A percentile compares a stretch with the other conserved stretches of the same genome.
Conservation (phyloP, 1,140 invertebrate genomes). For the Pogonognathellus flavescens region DNA sequence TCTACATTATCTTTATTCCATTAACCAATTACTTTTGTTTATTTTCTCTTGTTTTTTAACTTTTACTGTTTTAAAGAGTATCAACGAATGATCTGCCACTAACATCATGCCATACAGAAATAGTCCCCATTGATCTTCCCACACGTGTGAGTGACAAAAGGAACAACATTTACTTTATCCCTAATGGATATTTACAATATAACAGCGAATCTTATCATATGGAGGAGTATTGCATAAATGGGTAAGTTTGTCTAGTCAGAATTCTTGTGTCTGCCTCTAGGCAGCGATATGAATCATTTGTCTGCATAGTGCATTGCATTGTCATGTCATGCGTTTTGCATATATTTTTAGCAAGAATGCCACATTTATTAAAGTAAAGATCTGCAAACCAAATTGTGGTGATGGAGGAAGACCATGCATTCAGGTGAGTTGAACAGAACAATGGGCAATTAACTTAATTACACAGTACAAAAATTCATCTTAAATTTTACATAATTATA, state of each 20-base stretch:
- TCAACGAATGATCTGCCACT: background rate
- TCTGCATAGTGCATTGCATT: too few relatives aligned
- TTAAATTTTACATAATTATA: background rate
- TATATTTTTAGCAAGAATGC: background rate
- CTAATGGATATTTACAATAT: background rate
- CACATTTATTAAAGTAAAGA: background rate
- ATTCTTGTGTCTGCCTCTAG: background rate
- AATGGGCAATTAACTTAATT: background rate
- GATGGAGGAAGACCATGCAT: background rate
- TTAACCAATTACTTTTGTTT: background rate
- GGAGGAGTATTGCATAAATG: constrained; percentile 2
- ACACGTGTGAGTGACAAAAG: too few relatives aligned
- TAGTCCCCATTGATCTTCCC: background rate
- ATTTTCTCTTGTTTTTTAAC: background rate
- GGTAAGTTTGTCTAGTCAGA: background rate
- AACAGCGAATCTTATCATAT: background rate
- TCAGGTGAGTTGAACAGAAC: background rate
- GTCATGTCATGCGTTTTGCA: background rate
- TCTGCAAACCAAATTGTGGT: background rate
- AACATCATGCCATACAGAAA: background rate
- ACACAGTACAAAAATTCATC: background rate
- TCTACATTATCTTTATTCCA: too few relatives aligned
- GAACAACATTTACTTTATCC: background rate
- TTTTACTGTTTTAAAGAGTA: background rate
- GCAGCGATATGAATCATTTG: too few relatives aligned